Percentiles rank a stretch among this genome's conserved stretches.
Evolutionary conservation across 37 sponge, comb jelly and placozoan species (phyloP).

Genomic region (Cladorhizidae sp.): DNA sequence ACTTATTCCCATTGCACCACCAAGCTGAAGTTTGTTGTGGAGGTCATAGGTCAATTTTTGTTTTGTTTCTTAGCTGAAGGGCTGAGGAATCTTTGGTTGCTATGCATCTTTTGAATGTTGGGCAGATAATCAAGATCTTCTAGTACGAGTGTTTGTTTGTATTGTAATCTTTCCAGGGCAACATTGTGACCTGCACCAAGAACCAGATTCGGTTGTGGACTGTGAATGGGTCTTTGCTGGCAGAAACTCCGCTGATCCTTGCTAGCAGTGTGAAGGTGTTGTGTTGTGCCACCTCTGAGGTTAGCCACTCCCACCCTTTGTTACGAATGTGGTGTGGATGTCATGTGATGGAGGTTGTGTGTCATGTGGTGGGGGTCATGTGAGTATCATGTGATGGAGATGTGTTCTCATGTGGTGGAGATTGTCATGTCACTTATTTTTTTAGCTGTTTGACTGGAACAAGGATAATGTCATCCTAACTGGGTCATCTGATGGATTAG

Average conservation of each 20-base stretch:
- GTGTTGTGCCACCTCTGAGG: constrained; percentile 86
- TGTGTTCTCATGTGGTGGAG: background rate
- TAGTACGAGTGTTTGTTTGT: too few species aligned
- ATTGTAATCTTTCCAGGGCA: constrained; percentile 69
- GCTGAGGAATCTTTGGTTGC: too few species aligned
- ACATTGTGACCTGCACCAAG: constrained; percentile 87
- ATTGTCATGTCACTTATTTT: background rate
- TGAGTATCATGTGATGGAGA: background rate
- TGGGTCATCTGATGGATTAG: constrained; percentile 91
- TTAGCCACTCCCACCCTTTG: constrained; percentile 7
- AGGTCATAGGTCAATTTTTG: too few species aligned
- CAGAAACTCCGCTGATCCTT: constrained; percentile 29
- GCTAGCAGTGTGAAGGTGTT: constrained; percentile 40
- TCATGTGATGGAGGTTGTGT: background rate
- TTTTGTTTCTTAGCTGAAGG: too few species aligned
- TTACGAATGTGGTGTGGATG: background rate
- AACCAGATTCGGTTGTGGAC: constrained; percentile 84
- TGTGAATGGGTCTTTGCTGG: constrained; percentile 91
- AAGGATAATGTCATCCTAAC: constrained; percentile 93
- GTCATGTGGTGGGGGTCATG: background rate
- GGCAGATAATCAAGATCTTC: too few species aligned
- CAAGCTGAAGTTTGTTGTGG: too few species aligned
- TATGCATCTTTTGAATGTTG: too few species aligned
- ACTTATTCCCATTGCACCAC: too few species aligned
- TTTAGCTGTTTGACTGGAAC: constrained; percentile 88